Percentiles rank a stretch among this genome's conserved stretches.
Evolutionary conservation across 2,888 invertebrate genomes (phyloP).

Genomic region (Desoria tigrina): DNA sequence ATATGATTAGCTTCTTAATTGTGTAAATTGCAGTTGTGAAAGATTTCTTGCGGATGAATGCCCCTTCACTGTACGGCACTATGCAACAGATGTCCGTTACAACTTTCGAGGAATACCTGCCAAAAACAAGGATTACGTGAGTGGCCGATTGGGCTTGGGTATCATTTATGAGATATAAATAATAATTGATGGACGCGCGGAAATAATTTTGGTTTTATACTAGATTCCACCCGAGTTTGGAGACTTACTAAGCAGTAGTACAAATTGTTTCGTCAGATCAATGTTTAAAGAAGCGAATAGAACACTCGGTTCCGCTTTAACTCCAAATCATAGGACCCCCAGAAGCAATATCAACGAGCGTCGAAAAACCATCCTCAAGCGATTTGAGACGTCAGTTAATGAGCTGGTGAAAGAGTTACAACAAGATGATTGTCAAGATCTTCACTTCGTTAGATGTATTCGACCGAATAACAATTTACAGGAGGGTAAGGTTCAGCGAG

Average conservation of each 20-base stretch:
- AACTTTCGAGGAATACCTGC: conserved; percentile 38
- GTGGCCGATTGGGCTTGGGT: too few species aligned
- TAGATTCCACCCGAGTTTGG: conserved; percentile 50
- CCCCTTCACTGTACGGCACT: conserved; percentile 43
- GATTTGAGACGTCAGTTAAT: conserved; percentile 48
- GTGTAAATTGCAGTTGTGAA: conserved; percentile 28
- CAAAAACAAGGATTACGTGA: conserved; percentile 49
- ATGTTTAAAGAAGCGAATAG: conserved; percentile 13
- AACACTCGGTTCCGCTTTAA: conserved; percentile 13
- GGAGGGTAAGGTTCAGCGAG: conserved; percentile 34
- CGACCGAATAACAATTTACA: conserved; percentile 42
- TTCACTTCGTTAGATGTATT: conserved; percentile 50
- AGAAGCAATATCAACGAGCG: conserved; percentile 25
- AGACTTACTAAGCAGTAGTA: conserved; percentile 36
- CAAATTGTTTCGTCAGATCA: conserved; percentile 23
- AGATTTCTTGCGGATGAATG: conserved; percentile 30
- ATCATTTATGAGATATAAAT: too few species aligned
- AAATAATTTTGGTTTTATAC: too few species aligned
- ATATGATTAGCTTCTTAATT: too few species aligned
- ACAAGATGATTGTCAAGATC: conserved; percentile 40
- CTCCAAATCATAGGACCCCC: conserved; percentile 5
- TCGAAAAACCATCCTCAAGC: conserved; percentile 46
- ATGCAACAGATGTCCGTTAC: conserved; percentile 45
- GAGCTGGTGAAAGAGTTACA: conserved; percentile 39
- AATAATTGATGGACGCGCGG: too few species aligned